Conservation (phyloP, 2,113 vertebrate genomes). For the Nyctereutes procyonoides region DNA sequence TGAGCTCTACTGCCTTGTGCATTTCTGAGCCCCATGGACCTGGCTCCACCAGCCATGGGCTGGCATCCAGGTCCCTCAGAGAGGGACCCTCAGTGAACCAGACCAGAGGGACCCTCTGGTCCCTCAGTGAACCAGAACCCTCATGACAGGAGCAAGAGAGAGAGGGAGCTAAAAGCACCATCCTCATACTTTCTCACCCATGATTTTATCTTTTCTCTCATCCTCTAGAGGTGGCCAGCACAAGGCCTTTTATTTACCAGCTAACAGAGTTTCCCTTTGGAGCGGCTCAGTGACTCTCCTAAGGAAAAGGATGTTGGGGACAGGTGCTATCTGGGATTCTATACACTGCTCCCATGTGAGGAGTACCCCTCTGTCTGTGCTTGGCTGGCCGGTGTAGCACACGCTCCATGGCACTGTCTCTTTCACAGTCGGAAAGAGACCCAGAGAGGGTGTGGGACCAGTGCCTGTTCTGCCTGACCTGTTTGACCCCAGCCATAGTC, state of each 20-base stretch:
- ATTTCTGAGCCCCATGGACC: neutral
- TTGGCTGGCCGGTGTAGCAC: neutral
- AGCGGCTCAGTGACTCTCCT: neutral
- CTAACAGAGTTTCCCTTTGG: neutral
- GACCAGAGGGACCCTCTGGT: no score
- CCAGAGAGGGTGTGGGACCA: neutral
- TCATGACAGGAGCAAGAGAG: neutral
- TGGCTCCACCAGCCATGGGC: neutral
- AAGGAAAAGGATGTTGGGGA: neutral
- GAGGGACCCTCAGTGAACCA: neutral
- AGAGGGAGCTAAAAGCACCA: neutral
- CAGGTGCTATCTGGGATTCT: neutral
- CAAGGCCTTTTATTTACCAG: neutral
- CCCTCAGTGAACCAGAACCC: neutral
- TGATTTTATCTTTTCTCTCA: neutral
- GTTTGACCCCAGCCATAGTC: accelerated
- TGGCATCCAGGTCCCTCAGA: neutral
- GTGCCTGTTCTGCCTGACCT: neutral
- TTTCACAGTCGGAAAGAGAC: neutral
- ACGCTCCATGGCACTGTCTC: neutral
- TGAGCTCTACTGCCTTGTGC: neutral
- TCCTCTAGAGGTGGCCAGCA: neutral
- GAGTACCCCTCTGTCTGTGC: accelerated
- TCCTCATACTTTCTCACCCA: neutral
- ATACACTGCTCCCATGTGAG: neutral